Conservation (phyloP, 2,113 vertebrate species). For the Triplophysa rosa region DNA sequence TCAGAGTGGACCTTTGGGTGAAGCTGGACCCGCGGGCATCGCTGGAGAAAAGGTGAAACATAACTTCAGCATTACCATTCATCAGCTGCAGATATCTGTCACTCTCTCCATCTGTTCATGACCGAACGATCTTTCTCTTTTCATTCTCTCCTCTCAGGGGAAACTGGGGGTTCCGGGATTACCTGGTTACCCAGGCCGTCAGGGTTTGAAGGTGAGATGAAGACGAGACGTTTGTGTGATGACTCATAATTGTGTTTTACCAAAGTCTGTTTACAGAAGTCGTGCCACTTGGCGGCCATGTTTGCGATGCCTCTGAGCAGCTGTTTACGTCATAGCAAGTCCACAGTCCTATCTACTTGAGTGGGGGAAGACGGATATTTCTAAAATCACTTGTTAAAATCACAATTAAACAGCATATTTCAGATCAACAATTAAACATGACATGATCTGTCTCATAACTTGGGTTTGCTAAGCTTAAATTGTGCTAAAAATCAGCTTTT, state of each 20-base stretch:
- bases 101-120: background rate
- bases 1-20: conserved; percentile 84
- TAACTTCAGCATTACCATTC: background rate
- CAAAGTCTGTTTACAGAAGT: too few relatives aligned
- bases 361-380: too few relatives aligned
- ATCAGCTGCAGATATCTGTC: background rate
- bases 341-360: too few relatives aligned
- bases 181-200: conserved; percentile 90
- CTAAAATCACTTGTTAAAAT: too few relatives aligned
- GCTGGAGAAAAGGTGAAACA: conserved; percentile 87
- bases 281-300: too few relatives aligned
- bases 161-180: conserved; percentile 94
- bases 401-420: too few relatives aligned
- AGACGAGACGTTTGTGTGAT: background rate
- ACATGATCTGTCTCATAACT: too few relatives aligned
- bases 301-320: too few relatives aligned
- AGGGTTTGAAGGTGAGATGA: conserved; percentile 85
- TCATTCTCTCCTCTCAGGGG: conserved; percentile 72
- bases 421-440: too few relatives aligned
- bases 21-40: conserved; percentile 79
- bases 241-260: background rate
- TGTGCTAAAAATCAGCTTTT: too few relatives aligned
- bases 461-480: too few relatives aligned
- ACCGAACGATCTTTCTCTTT: background rate
- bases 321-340: too few relatives aligned